Base-by-base conservation (phyloP, 2,797 vertebrate genomes). In the Syndactyla subalaris region DNA sequence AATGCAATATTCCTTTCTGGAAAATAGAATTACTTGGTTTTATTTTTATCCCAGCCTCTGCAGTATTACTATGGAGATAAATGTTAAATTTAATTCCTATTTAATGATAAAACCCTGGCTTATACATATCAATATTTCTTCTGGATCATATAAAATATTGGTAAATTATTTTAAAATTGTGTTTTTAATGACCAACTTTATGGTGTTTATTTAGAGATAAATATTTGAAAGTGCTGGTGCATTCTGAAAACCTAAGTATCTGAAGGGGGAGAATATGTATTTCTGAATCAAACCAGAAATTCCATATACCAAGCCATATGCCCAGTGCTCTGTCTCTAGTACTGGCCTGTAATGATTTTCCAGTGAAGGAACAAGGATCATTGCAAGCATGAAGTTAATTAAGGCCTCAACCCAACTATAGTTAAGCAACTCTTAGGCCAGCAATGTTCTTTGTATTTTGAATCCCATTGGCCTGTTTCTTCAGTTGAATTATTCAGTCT, bases 191-290 rank as follows among this genome's bases (percentile, higher is more conserved):
- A 12, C 21, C 5, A 4, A 23, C 14, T 48, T 52, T 62, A 32
- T 41, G 14, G 2, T 58, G 9, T 22, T 92, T 71, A 12, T 14
- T 58, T 9, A 23, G 38, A n/a, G 43, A 45, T 66, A 80, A 81
- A 49, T 87, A 36, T 38, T 57, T 29, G 27, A 38, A 81, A 73
- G 6, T 58, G 32, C 5, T 32, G 11, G 54, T 81, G 10, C 11
- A n/a, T 15, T 45, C 45, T 38, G 23, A 59, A 85, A 70, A 36
- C 5, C 3, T 27, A 72, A 43, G 5, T 55, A 46, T 45, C 5
- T 72, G 49, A 55, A 73, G 5, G 9, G 30, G 3, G 5, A 5
- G 55, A 81, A 61, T 57, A 34, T 0, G 0, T 46, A 34, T 74
- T 74, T 61, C 27, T 66, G 20, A 21, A 79, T 59, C 27, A 72